These are phyloP conservation scores for Thripadectes ignobilis DNA, from an alignment of 2,797 vertebrate genomes.

Conservation along the genomic window DNA sequence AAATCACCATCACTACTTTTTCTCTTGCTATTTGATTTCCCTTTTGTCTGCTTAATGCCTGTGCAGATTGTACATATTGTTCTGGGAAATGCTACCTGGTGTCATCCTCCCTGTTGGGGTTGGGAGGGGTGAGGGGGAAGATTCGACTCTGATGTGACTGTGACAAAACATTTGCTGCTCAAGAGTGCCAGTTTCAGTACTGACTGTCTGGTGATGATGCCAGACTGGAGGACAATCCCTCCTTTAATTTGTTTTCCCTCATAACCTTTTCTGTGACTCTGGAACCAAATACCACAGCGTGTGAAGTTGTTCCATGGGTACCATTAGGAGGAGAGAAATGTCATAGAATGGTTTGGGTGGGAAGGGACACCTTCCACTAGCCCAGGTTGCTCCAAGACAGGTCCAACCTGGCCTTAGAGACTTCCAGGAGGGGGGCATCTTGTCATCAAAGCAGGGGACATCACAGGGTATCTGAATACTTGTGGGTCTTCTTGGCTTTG, in stretches of 20 bases:
- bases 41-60: conserved; percentile 1
- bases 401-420: neutral
- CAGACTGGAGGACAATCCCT: neutral
- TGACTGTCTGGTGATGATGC: neutral
- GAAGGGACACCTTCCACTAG: neutral
- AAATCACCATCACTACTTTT: neutral
- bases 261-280: neutral
- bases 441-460: neutral
- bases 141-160: neutral
- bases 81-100: neutral
- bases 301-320: neutral
- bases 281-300: too few relatives aligned
- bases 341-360: neutral
- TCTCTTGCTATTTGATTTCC: neutral
- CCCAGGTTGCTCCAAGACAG: neutral
- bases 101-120: neutral
- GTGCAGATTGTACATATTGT: neutral
- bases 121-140: neutral
- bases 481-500: neutral
- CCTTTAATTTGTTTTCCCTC: neutral
- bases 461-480: neutral
- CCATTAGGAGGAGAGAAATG: neutral
- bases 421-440: neutral
- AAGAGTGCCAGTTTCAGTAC: neutral
- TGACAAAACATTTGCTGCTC: neutral